These are phyloP conservation scores for Drosophila ficusphila DNA, from an alignment of 1,140 invertebrate genomes.

Conservation along the genomic window DNA sequence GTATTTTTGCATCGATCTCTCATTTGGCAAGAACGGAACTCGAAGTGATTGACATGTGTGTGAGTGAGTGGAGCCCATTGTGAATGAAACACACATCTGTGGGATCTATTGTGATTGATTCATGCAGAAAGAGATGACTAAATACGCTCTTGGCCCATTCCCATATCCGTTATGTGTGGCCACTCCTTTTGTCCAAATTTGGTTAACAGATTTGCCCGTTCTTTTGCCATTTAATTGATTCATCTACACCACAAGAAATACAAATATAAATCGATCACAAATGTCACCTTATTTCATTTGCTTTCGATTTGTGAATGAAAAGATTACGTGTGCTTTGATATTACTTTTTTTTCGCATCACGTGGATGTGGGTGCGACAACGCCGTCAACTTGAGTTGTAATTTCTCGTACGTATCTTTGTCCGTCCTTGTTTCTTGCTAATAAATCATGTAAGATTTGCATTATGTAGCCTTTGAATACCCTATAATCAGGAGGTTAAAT, in stretches of 20 bases:
- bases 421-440: conserved; percentile 59
- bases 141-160: conserved; percentile 10
- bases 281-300: conserved; percentile 1
- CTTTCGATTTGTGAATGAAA: conserved; percentile 39
- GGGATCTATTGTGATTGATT: conserved; percentile 35
- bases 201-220: conserved; percentile 21
- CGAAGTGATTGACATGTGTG: conserved; percentile 25
- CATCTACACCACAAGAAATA: neutral
- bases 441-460: conserved; percentile 64
- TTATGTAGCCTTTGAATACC: conserved; percentile 19
- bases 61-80: conserved; percentile 7
- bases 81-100: conserved; percentile 28
- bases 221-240: conserved; percentile 13
- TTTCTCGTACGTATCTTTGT: conserved; percentile 57
- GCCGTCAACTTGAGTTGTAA: conserved; percentile 56
- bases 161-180: conserved; percentile 33
- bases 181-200: conserved; percentile 39
- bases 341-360: conserved; percentile 1
- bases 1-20: conserved; percentile 28
- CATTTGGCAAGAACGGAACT: conserved; percentile 25
- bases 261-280: neutral
- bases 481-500: neutral
- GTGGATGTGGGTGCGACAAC: conserved; percentile 23
- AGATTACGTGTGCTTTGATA: conserved; percentile 8
- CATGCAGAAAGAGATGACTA: conserved; percentile 39